Base-by-base conservation (phyloP, 1,140 invertebrate genomes). In the Drosophila ironensis region DNA sequence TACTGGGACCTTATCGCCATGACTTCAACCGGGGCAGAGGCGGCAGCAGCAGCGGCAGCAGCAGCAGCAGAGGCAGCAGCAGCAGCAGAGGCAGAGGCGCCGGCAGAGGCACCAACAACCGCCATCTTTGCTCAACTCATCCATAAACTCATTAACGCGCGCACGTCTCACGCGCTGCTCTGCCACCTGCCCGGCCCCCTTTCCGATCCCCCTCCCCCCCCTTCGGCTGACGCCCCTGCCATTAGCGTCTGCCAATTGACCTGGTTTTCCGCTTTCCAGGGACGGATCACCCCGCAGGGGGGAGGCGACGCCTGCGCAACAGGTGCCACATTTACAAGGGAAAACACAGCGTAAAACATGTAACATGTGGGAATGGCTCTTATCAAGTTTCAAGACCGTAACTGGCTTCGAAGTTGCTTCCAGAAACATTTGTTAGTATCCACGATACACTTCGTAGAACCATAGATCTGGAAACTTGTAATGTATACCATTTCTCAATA, bases 111-210 rank as follows among this genome's bases (percentile, higher is more conserved):
- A 2, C 7, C 25, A 27, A 9, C 8, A 9, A n/a, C 30, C 30
- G 77, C 76, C 77, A 81, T 81, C 25, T 82, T 81, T 76, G 33
- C 68, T 72, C 51, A 72, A 47, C 64, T 74, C 70, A 74, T 80
- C 67, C 70, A 71, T 80, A 74, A 74, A 81, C 75, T 80, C 57
- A 78, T 78, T 73, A 73, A 73, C 74, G 74, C 52, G 63, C 69
- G 47, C 69, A 69, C 54, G 69, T 78, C 69, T 80, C 75, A 78
- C 69, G 69, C 74, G 54, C 42, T 52, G 51, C 54, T 16, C 12
- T 33, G 16, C 22, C 14, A 25, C 24, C 25, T 3, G 1, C 28
- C 50, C 41, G 11, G 28, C 24, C 19, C 47, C 53, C 27, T 47
- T 8, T 5, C 27, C 1, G 8, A n/a, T 7, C 16, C 28, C 14